phyloP scores from a whole-genome alignment of 1,140 invertebrate genomes.

The Halesus radiatus region DNA sequence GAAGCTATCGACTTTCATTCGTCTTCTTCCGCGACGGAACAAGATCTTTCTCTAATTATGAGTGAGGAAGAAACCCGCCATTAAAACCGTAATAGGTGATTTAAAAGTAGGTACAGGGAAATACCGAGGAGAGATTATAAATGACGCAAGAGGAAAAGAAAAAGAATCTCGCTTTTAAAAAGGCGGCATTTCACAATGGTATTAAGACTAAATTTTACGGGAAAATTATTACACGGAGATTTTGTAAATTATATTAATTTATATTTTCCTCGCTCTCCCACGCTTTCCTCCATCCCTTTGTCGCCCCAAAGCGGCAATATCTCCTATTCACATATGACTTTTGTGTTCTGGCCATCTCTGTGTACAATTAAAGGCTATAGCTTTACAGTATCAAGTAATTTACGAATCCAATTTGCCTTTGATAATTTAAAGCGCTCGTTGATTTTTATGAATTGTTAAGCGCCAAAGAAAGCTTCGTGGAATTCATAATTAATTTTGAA shows the following conservation, averaged over 20 bases:
- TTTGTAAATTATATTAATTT: slow-evolving; percentile 58
- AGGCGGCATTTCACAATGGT: slow-evolving; percentile 56
- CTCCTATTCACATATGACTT: slow-evolving; percentile 53
- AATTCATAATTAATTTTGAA: slow-evolving; percentile 44
- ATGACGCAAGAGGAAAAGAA: slow-evolving; percentile 52
- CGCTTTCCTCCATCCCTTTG: slow-evolving; percentile 25
- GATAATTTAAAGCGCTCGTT: slow-evolving; percentile 54
- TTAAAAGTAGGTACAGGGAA: slow-evolving; percentile 58
- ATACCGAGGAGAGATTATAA: slow-evolving; percentile 55
- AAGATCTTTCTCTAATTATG: slow-evolving; percentile 57
- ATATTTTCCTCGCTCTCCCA: slow-evolving; percentile 51
- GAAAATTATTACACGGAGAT: slow-evolving; percentile 58
- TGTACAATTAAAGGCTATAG: slow-evolving; percentile 54
- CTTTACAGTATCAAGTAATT: slow-evolving; percentile 53
- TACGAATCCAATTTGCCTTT: slow-evolving; percentile 57
- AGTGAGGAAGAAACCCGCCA: slow-evolving; percentile 53
- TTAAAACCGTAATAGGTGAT: slow-evolving; percentile 58
- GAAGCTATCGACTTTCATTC: slow-evolving; percentile 39
- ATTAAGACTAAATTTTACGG: slow-evolving; percentile 57
- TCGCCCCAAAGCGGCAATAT: slow-evolving; percentile 38
- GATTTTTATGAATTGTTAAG: slow-evolving; percentile 43
- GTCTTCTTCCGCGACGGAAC: slow-evolving; percentile 43
- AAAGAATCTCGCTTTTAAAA: slow-evolving; percentile 52
- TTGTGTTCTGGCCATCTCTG: slow-evolving; percentile 54
- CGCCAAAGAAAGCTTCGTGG: slow-evolving; percentile 38